phyloP scores from a whole-genome alignment of 2,888 invertebrate species.

The Patella pellucida region DNA sequence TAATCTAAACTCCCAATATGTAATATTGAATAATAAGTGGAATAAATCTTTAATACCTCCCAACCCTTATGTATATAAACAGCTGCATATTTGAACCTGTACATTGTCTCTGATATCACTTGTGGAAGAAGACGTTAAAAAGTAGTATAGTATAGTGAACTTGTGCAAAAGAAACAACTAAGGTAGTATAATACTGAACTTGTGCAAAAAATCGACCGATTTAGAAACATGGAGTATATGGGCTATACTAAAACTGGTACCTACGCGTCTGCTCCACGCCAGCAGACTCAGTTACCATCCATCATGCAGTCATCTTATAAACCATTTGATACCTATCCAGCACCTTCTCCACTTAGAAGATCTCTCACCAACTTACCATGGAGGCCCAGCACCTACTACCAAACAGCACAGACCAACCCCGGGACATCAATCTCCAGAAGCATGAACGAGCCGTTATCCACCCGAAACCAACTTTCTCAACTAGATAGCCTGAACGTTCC shows the following conservation, averaged over 20 bases:
- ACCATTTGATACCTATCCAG: conserved; percentile 63
- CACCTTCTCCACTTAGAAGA: conserved; percentile 66
- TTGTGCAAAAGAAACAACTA: no score
- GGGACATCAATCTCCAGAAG: conserved; percentile 53
- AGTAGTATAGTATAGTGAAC: no score
- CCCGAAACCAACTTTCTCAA: conserved; percentile 59
- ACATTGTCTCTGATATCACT: no score
- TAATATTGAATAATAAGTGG: no score
- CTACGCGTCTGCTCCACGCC: conserved; percentile 68
- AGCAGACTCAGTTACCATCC: conserved; percentile 73
- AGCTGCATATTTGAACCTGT: no score
- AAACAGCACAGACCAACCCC: conserved; percentile 62
- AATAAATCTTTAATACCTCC: no score
- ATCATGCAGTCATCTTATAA: conserved; percentile 75
- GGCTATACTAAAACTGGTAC: conserved; percentile 69
- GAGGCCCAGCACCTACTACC: conserved; percentile 68
- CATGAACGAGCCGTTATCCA: conserved; percentile 64
- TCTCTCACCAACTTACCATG: conserved; percentile 69
- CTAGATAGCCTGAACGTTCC: conserved; percentile 68
- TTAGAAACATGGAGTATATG: conserved; percentile 64
- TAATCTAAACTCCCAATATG: no score
- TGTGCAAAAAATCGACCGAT: neutral
- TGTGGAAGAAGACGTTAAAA: no score
- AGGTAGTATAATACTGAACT: no score
- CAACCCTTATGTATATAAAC: no score